Percentiles rank a stretch among this genome's conserved stretches.
phyloP scores from a whole-genome alignment of 2,797 vertebrate genomes.

The Myotis findleyi region DNA sequence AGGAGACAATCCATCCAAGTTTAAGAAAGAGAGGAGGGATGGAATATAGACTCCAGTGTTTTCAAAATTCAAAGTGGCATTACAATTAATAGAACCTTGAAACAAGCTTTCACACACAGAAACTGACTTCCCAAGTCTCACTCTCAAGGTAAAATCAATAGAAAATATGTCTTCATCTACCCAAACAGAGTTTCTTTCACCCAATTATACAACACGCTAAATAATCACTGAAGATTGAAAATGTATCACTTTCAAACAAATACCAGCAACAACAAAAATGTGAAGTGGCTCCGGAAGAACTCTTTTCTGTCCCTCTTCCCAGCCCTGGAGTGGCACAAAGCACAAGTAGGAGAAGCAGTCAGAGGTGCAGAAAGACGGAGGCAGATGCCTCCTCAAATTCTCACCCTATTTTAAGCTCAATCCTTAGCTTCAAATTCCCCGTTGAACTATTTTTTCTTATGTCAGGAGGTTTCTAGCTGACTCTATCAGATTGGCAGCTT shows the following conservation, averaged over 20 bases:
- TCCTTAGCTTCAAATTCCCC: neutral
- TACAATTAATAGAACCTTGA: neutral
- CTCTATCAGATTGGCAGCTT: constrained; percentile 53
- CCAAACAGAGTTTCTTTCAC: neutral
- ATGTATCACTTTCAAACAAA: neutral
- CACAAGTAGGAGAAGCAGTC: neutral
- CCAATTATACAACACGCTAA: neutral
- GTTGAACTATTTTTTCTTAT: neutral
- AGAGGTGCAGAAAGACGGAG: neutral
- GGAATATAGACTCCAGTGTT: neutral
- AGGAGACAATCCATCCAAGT: constrained; percentile 70
- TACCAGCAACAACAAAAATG: neutral
- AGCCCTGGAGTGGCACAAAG: neutral
- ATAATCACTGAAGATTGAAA: constrained; percentile 44
- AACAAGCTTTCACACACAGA: constrained; percentile 3
- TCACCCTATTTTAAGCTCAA: constrained; percentile 29
- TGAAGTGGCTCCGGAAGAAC: neutral
- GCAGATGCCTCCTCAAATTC: neutral
- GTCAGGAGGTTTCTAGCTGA: neutral
- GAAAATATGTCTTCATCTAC: neutral
- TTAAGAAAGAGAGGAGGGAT: constrained; percentile 56
- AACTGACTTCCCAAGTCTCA: neutral
- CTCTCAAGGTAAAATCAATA: constrained; percentile 35
- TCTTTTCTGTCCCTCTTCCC: neutral
- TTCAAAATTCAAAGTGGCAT: constrained; percentile 20